phyloP scores from a whole-genome alignment of 2,113 vertebrate species.

The Euleptes europaea region DNA sequence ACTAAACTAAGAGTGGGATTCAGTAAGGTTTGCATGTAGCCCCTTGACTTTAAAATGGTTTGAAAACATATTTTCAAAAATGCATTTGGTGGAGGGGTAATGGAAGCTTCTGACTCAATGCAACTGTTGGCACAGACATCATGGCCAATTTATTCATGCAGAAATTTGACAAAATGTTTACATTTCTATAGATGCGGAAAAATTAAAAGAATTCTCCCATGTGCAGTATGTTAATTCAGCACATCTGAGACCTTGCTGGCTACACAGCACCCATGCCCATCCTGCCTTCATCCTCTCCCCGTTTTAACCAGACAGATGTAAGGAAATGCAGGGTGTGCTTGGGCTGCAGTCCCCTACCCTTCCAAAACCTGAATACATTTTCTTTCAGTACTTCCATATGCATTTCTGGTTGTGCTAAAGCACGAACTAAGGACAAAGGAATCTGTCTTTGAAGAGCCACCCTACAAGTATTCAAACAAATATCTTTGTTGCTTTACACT shows the following conservation, averaged over 20 bases:
- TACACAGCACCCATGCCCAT: background rate
- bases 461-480: slow-evolving; percentile 30
- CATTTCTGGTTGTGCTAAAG: background rate
- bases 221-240: background rate
- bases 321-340: background rate
- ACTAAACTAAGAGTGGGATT: slow-evolving; percentile 48
- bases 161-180: slow-evolving; percentile 51
- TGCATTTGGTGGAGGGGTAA: slow-evolving; percentile 35
- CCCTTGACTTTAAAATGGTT: slow-evolving; percentile 55
- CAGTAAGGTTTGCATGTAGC: slow-evolving; percentile 51
- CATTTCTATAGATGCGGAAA: slow-evolving; percentile 38
- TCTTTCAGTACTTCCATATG: background rate
- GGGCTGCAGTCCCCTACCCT: background rate
- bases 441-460: background rate
- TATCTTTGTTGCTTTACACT: slow-evolving; percentile 18
- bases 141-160: slow-evolving; percentile 49
- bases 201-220: background rate
- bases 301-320: background rate
- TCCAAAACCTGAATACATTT: background rate
- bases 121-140: slow-evolving; percentile 48
- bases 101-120: slow-evolving; percentile 54
- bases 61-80: slow-evolving; percentile 55
- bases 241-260: background rate
- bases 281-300: background rate
- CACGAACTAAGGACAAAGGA: background rate